Evolutionary conservation across 2,797 vertebrate genomes (phyloP).

Genomic region (Sebastes taczanowskii): DNA sequence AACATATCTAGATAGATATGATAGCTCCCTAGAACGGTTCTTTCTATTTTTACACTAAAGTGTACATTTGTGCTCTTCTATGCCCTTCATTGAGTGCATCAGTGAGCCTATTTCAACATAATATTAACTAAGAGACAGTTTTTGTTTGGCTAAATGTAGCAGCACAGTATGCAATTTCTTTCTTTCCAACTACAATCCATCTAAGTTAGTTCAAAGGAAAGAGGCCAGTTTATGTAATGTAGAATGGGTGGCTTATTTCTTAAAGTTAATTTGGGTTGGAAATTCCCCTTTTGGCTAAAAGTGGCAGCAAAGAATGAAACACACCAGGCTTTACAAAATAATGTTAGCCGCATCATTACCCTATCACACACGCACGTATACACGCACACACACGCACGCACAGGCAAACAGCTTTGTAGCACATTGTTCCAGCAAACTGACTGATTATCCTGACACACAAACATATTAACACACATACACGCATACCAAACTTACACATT

Average conservation of each 20-base stretch:
- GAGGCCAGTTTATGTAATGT: slow-evolving; percentile 17
- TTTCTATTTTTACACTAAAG: not conserved
- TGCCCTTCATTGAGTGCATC: not conserved
- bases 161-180: slow-evolving; percentile 16
- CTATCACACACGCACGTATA: not conserved
- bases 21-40: not conserved
- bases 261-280: slow-evolving; percentile 48
- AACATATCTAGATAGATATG: not conserved
- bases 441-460: slow-evolving; percentile 61
- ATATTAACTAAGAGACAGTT: not conserved
- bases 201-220: slow-evolving; percentile 35
- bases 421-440: slow-evolving; percentile 58
- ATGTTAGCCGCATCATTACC: slow-evolving; percentile 54
- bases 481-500: slow-evolving; percentile 12
- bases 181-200: slow-evolving; percentile 9
- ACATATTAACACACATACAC: slow-evolving; percentile 47
- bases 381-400: not conserved
- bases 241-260: slow-evolving; percentile 29
- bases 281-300: slow-evolving; percentile 33
- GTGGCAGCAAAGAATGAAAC: slow-evolving; percentile 47
- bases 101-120: slow-evolving; percentile 3
- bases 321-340: slow-evolving; percentile 48
- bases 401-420: slow-evolving; percentile 46
- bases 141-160: slow-evolving; percentile 14
- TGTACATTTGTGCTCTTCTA: not conserved